phyloP scores from a whole-genome alignment of 2,888 invertebrate genomes.

The Lobophora halterata region DNA sequence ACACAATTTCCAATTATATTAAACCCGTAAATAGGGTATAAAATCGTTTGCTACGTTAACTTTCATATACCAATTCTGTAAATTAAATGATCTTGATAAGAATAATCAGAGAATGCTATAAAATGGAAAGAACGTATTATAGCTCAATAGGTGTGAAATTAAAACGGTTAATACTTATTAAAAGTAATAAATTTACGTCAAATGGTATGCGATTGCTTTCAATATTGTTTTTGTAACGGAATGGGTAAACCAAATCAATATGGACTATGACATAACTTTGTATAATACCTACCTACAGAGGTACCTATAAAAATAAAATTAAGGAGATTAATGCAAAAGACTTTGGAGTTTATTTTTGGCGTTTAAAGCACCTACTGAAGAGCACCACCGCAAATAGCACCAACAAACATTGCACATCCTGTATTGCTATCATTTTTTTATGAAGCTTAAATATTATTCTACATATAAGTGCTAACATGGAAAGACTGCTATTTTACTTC shows the following conservation, averaged over 20 bases:
- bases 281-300: too few relatives aligned
- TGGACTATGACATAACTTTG: conserved; percentile 4
- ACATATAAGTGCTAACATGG: too few relatives aligned
- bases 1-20: conserved; percentile 17
- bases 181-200: conserved; percentile 37
- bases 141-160: conserved; percentile 53
- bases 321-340: too few relatives aligned
- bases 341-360: too few relatives aligned
- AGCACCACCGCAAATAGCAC: too few relatives aligned
- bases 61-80: conserved; percentile 9
- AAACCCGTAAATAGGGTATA: conserved; percentile 11
- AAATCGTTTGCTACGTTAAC: conserved; percentile 15
- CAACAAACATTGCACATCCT: too few relatives aligned
- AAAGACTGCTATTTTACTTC: too few relatives aligned
- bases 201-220: conserved; percentile 22
- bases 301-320: too few relatives aligned
- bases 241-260: conserved; percentile 26
- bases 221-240: conserved; percentile 21
- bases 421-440: too few relatives aligned
- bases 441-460: too few relatives aligned
- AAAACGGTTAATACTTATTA: conserved; percentile 46
- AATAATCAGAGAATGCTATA: conserved; percentile 14
- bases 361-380: too few relatives aligned
- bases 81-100: conserved; percentile 19
- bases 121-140: conserved; percentile 24